Conservation (phyloP, 1,140 invertebrate species). For the Drosophila yakuba region DNA sequence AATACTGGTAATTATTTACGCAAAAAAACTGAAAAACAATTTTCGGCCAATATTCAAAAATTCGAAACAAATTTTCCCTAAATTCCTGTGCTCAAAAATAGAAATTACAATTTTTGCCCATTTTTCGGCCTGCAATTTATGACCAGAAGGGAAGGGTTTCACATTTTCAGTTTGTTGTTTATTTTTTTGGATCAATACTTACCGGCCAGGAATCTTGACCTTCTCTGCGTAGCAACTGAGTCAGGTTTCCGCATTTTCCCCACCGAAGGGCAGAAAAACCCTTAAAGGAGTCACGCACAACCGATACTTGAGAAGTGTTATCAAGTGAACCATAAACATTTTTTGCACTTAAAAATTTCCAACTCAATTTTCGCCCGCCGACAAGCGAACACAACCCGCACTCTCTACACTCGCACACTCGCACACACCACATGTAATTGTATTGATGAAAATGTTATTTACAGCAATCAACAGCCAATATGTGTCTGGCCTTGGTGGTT, state of each 20-base stretch:
- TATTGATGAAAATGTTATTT: conserved; percentile 81
- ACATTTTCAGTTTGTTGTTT: conserved; percentile 11
- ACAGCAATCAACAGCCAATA: conserved; percentile 64
- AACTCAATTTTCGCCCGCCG: conserved; percentile 69
- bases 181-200: conserved; percentile 30
- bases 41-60: too few relatives aligned
- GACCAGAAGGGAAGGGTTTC: not conserved
- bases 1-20: too few relatives aligned
- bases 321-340: conserved; percentile 77
- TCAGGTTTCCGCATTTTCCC: not conserved
- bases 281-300: conserved; percentile 51
- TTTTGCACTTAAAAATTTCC: conserved; percentile 73
- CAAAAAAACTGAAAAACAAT: too few relatives aligned
- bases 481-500: conserved; percentile 29
- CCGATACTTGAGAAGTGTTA: conserved; percentile 61
- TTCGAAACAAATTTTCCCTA: too few relatives aligned
- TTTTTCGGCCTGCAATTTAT: not conserved
- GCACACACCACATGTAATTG: conserved; percentile 50
- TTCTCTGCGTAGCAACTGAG: conserved; percentile 16
- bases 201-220: conserved; percentile 1
- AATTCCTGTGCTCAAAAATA: too few relatives aligned
- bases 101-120: too few relatives aligned
- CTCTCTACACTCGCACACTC: not conserved
- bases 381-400: conserved; percentile 40
- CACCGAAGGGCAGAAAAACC: not conserved